Base-by-base conservation (phyloP, 1,140 invertebrate species). In the Caenorhabditis latens region DNA sequence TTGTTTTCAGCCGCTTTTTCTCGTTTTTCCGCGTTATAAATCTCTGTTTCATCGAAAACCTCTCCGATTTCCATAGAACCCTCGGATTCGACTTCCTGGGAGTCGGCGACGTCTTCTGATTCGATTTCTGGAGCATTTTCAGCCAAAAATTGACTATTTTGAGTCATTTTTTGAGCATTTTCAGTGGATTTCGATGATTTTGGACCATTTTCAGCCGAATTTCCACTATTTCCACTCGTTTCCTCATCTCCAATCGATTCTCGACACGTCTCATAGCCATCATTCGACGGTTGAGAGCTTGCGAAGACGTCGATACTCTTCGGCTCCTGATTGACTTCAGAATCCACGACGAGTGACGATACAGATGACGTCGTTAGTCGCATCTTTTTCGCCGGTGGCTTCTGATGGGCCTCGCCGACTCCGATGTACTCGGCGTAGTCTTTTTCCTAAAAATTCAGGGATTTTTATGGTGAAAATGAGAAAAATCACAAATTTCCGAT, bases 391-490 rank as follows among this genome's bases (percentile, higher is more conserved):
- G n/a, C 11, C 7, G 46, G 46, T 6, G n/a, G 21, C 8, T 32
- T n/a, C 0, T 79, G 46, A 71, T 79, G 71, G 14, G 46, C 71
- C 7, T 0, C 7, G n/a, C 71, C 71, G 9, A 2, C 6, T 4
- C 71, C 71, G 24, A 79, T 42, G 46, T 79, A 79, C 9, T 79
- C 71, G n/a, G 6, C 71, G 71, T 21, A 79, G 46, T 6, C 43
- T 50, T 50, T 24, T 21, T 79, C n/a, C 71, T 79, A 24, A 79
- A 32, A 50, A 24, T 1, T 58, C 21, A 32, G 8, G 40, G 24
- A 32, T 8, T 40, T 63, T 63, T 63, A 9, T 7, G 61, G 8
- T 63, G n/a, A 79, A 14, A 53, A 50, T 50, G 4, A 11, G 21
- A 19, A 42, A 65, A 40, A 40, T 40, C 24, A 40, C 11, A 42